Percentiles rank a stretch among this genome's conserved stretches.
phyloP scores from a whole-genome alignment of 2,797 vertebrate species.

The Hippocampus kuda region DNA sequence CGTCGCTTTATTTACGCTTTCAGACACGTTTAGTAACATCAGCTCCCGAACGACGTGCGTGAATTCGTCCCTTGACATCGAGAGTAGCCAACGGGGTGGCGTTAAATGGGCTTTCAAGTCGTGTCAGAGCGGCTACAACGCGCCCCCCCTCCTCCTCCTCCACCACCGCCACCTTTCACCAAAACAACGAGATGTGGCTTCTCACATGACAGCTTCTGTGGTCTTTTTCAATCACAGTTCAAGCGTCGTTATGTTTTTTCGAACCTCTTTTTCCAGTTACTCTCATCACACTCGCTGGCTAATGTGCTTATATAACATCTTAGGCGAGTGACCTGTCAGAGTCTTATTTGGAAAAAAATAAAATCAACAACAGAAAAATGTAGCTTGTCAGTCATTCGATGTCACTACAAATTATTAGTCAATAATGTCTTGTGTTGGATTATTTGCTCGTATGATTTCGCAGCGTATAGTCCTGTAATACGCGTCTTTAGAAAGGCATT shows the following conservation, averaged over 20 bases:
- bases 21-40: not conserved
- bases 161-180: not conserved
- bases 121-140: not conserved
- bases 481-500: no score
- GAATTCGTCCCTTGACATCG: not conserved
- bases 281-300: not conserved
- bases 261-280: not conserved
- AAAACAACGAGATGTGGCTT: constrained; percentile 3
- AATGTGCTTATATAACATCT: not conserved
- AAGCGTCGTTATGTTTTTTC: not conserved
- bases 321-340: not conserved
- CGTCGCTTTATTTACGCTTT: constrained; percentile 23
- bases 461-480: no score
- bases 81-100: no score
- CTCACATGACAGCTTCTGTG: not conserved
- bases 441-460: no score
- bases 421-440: no score
- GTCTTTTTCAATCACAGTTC: not conserved
- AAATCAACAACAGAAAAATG: no score
- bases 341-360: no score
- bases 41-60: not conserved
- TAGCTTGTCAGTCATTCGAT: no score
- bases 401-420: no score
- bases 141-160: not conserved
- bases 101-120: not conserved